Evolutionary conservation across 2,113 vertebrate species (phyloP), one percentile per base, ranked within the genome.

Genomic region (Hyperopisus bebe): DNA sequence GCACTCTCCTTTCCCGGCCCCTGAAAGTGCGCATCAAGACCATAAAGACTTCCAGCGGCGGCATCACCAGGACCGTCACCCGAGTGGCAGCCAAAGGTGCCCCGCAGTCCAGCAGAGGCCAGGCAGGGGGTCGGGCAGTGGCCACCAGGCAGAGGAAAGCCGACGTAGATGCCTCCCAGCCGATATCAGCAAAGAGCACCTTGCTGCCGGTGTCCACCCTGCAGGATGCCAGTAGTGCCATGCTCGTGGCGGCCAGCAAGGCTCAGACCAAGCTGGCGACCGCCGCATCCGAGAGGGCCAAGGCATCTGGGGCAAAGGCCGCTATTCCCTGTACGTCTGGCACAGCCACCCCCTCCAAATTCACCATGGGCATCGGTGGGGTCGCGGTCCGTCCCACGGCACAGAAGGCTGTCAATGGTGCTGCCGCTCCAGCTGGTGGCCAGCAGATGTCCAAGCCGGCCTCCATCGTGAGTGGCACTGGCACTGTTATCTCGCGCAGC

Each of bases 1-100:
- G 90, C 1, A 5, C 7, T 1, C 51, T 90, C 74, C 95, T 97
- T 0, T 95, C 96, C 0, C 94, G 96, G 50, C 97, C 97, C 0
- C 96, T 99, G 77, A 99, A 98, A 70, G 98, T 99, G 53, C 94
- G 98, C 90, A 99, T 99, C 91, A 99, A 99, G 93, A 99, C 98
- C 47, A 96, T 99, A 88, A 99, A 99, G 88, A 98, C 97, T 0
- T 95, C 96, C 0, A 96, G 95, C 0, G 97, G 97, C 4, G 97
- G 94, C 92, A 96, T 98, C 92, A 97, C 96, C 11, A 94, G 97
- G 74, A 97, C 97, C 0, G 97, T 97, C 11, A 97, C 96, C 53
- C 94, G 97, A n/a, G 95, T 96, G 17, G 94, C 96, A 0, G 94
- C 97, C 0, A 97, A 98, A 91, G 92, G 89, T 47, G 9, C 90